Percentiles rank a stretch among this genome's conserved stretches.
These are phyloP conservation scores for Danio kyathit DNA, from an alignment of 2,797 vertebrate genomes.

Conservation along the genomic window DNA sequence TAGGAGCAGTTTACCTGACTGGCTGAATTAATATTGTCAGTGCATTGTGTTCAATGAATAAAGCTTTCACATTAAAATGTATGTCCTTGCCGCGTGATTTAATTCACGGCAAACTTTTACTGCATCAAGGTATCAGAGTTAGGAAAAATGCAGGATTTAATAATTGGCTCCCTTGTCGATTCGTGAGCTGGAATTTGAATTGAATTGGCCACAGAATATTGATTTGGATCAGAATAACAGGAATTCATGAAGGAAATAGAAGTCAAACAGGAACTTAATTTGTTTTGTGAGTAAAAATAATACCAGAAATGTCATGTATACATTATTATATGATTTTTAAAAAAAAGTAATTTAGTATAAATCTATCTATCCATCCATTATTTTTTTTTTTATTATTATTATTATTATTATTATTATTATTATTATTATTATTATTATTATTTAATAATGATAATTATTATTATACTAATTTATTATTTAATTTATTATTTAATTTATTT, in stretches of 20 bases:
- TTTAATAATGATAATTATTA: too few relatives aligned
- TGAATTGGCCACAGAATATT: not conserved
- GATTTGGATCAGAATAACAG: not conserved
- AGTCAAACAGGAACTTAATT: not conserved
- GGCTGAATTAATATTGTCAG: slow-evolving; percentile 1
- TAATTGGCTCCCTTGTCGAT: slow-evolving; percentile 20
- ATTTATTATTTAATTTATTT: too few relatives aligned
- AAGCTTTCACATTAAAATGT: slow-evolving; percentile 5
- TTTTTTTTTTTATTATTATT: too few relatives aligned
- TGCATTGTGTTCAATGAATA: not conserved
- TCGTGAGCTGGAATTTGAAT: not conserved
- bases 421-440: too few relatives aligned
- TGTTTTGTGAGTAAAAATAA: too few relatives aligned
- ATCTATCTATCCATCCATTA: too few relatives aligned
- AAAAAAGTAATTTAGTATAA: too few relatives aligned
- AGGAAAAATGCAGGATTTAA: not conserved
- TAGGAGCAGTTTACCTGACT: not conserved
- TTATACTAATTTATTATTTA: too few relatives aligned
- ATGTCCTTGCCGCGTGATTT: not conserved
- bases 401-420: too few relatives aligned
- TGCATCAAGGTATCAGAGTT: slow-evolving; percentile 20
- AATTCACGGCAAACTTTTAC: not conserved
- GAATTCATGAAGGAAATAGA: not conserved
- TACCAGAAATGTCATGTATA: too few relatives aligned
- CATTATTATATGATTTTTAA: too few relatives aligned